These are phyloP conservation scores for Sebastes wilsoni DNA, from an alignment of 2,797 vertebrate species.

Conservation along the genomic window DNA sequence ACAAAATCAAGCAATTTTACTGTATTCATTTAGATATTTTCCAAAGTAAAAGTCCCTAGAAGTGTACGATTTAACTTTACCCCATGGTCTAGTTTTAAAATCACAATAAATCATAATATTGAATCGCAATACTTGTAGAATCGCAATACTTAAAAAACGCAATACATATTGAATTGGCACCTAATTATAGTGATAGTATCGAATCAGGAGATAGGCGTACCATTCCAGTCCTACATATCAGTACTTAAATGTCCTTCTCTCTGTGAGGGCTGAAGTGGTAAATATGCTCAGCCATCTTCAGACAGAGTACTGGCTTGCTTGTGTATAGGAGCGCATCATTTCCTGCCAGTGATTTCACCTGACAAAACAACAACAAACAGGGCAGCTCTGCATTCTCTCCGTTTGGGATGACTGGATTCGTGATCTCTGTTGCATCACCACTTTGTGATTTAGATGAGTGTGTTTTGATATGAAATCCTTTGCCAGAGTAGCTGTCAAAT, in stretches of 20 bases:
- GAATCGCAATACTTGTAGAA: too few species aligned
- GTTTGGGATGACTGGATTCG: not conserved
- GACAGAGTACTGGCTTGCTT: not conserved
- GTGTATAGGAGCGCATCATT: not conserved
- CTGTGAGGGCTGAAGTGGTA: not conserved
- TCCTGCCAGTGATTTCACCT: not conserved
- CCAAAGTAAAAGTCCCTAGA: too few species aligned
- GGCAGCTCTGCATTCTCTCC: not conserved
- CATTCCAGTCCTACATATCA: too few species aligned
- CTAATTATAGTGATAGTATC: too few species aligned
- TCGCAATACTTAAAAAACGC: too few species aligned
- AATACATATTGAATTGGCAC: too few species aligned
- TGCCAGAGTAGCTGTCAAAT: not conserved
- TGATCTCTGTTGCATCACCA: slow-evolving; percentile 19
- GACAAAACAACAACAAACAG: not conserved
- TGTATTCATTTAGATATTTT: too few species aligned
- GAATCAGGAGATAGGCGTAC: too few species aligned
- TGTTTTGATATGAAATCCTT: not conserved
- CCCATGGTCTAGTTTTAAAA: too few species aligned
- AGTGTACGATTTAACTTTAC: too few species aligned
- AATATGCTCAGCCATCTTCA: not conserved
- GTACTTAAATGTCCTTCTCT: not conserved
- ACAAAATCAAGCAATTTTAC: too few species aligned
- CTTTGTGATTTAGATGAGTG: slow-evolving; percentile 1
- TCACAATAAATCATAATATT: too few species aligned